These are phyloP conservation scores for Agelastica alni DNA, from an alignment of 2,888 invertebrate genomes.

Conservation along the genomic window DNA sequence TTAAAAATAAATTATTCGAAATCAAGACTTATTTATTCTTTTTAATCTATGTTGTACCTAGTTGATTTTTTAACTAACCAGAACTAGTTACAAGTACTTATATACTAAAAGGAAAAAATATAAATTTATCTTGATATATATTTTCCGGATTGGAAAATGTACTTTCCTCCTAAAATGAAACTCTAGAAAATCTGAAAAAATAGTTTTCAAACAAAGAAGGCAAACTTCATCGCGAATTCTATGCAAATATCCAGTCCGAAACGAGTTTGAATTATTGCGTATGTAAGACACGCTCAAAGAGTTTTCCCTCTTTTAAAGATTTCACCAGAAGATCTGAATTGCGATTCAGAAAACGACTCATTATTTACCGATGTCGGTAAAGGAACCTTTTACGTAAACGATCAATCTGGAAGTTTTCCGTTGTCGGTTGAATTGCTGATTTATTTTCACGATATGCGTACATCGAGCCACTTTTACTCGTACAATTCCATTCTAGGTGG, in stretches of 20 bases:
- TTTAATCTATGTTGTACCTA: too few species aligned
- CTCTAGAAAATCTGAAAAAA: background rate
- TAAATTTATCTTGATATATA: too few species aligned
- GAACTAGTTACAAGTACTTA: too few species aligned
- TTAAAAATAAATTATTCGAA: too few species aligned
- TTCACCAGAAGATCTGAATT: conserved; percentile 33
- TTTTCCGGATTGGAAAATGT: too few species aligned
- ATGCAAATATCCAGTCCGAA: conserved; percentile 16
- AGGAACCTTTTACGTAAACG: conserved; percentile 46
- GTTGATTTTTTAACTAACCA: too few species aligned
- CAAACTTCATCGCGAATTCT: conserved; percentile 4
- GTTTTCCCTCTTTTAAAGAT: conserved; percentile 18
- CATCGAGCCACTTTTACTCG: conserved; percentile 30
- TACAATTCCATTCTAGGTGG: conserved; percentile 11
- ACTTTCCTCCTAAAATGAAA: background rate
- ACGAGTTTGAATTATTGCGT: conserved; percentile 22
- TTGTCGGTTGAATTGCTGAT: conserved; percentile 45
- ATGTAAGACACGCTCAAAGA: conserved; percentile 22
- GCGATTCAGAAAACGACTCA: conserved; percentile 41
- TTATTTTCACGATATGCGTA: conserved; percentile 42
- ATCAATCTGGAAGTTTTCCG: conserved; percentile 44
- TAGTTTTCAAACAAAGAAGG: background rate
- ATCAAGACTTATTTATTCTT: too few species aligned
- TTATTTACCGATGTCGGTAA: conserved; percentile 41
- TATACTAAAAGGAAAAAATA: background rate